These are phyloP conservation scores for Castor canadensis DNA, from an alignment of 2,113 vertebrate genomes.

Conservation along the genomic window DNA sequence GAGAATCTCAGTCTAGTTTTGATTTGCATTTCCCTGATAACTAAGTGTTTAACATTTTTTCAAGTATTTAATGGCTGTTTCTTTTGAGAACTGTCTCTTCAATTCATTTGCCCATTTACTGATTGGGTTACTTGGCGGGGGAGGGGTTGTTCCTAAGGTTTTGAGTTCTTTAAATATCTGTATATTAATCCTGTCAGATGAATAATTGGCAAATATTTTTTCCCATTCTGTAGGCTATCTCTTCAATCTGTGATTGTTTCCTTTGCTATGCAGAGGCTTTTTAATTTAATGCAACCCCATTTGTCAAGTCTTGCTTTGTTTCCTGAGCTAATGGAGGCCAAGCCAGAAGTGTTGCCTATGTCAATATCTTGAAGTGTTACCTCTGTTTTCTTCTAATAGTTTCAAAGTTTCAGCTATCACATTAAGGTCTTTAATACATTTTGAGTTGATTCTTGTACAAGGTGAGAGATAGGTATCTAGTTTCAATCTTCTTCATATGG, in stretches of 20 bases:
- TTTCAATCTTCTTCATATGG: neutral
- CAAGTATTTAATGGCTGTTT: neutral
- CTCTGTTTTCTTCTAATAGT: neutral
- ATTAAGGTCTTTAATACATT: neutral
- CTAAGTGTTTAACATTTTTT: neutral
- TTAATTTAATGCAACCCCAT: neutral
- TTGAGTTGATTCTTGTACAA: neutral
- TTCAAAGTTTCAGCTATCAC: neutral
- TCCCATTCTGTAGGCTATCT: too few relatives aligned
- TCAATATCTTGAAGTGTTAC: neutral
- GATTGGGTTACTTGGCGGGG: neutral
- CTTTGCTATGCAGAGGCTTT: too few relatives aligned
- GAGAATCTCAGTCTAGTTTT: neutral
- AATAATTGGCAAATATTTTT: too few relatives aligned
- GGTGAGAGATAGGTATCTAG: neutral
- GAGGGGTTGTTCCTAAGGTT: neutral
- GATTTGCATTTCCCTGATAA: neutral
- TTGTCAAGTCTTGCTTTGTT: neutral
- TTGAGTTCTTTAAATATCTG: neutral
- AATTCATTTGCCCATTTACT: too few relatives aligned
- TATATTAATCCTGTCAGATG: neutral
- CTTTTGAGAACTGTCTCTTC: too few relatives aligned
- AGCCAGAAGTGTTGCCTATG: neutral
- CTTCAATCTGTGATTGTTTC: too few relatives aligned
- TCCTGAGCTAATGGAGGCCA: neutral